Conservation (phyloP, 1,140 invertebrate genomes). For the Tetramorium simillimum region DNA sequence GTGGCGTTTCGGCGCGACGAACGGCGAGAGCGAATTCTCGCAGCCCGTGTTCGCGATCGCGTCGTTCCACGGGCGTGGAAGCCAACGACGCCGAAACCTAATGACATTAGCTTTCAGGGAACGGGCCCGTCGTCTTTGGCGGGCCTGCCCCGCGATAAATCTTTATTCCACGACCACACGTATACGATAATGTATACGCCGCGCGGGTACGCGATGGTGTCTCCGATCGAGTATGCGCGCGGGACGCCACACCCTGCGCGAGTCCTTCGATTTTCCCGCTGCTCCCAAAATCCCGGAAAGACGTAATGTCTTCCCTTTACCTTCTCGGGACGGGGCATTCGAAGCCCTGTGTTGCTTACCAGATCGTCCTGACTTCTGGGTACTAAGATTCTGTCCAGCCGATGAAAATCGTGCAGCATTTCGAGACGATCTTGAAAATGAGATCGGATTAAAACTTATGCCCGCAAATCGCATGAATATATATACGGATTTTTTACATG, state of each 20-base stretch:
- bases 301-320: neutral
- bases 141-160: too few species aligned
- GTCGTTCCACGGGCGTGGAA: neutral
- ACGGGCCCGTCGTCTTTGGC: too few species aligned
- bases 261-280: constrained; percentile 23
- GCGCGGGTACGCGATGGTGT: neutral
- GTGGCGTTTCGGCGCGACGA: neutral
- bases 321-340: neutral
- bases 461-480: too few species aligned
- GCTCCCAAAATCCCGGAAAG: neutral
- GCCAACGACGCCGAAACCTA: too few species aligned
- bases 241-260: constrained; percentile 23
- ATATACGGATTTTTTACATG: too few species aligned
- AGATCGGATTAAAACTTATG: too few species aligned
- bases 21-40: neutral
- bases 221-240: neutral
- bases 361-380: neutral
- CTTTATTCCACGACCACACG: too few species aligned
- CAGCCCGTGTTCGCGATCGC: neutral
- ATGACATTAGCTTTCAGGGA: too few species aligned
- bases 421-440: too few species aligned
- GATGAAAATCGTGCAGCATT: too few species aligned
- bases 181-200: neutral
- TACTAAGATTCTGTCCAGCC: too few species aligned
- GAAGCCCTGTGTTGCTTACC: neutral